Evolutionary conservation across 2,113 vertebrate genomes (phyloP), one percentile per base, ranked within the genome.

Genomic region (Aphelocoma coerulescens): DNA sequence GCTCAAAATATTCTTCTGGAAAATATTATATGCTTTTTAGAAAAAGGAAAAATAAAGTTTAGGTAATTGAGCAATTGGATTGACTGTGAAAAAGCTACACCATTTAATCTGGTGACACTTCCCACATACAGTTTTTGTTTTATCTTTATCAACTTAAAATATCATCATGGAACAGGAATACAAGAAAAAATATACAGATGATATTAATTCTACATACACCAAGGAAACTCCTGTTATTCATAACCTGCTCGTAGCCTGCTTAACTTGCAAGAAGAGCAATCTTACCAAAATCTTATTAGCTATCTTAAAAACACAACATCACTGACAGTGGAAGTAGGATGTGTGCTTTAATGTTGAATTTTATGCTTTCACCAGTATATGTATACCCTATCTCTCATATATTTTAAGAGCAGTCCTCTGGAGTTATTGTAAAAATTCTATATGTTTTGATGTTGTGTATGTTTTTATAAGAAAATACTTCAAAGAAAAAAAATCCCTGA

Each of bases 381-480:
- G 83, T 81, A 61, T 88, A 24, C 78, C 88, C 68, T 91, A 92
- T 78, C 74, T 95, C 82, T 92, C 55, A 88, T 63, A 48, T 44
- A 84, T 62, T 92, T 96, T 91, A 59, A 72, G 41, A 85, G 26
- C 11, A 65, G 35, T 94, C 35, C 52, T 81, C 68, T 91, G 74
- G 71, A 77, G 58, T 87, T 92, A 75, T 18, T 94, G 93, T 96
- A 95, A 86, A 78, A 85, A 87, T 54, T 57, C 68, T 94, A 20
- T 66, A 93, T 91, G 91, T 94, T 97, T 96, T 95, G 93, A 82
- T 95, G 95, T 95, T 93, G 66, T 94, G 57, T 89, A 78, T 85
- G 85, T 88, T 95, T 79, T 90, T 83, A 77, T 77, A 71, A 69
- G 54, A 74, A 73, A 91, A 81, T 62, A 58, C 23, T 75, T 89